Base-by-base conservation (phyloP, 2,888 invertebrate genomes). In the Dexiosoma caninum region DNA sequence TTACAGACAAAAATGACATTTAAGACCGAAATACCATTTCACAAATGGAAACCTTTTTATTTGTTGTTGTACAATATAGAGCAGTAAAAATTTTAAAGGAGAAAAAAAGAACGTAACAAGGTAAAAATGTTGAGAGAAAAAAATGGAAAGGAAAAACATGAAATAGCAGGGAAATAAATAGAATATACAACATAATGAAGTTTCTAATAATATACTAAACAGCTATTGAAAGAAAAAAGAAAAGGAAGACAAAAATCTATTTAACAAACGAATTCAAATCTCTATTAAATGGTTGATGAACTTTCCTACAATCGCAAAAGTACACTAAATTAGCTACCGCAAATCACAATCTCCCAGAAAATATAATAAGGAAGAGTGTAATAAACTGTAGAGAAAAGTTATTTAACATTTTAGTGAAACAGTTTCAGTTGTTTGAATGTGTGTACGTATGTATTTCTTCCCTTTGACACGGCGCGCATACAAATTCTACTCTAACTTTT, bases 1-100 rank as follows among this genome's bases (percentile, higher is more conserved):
- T 55, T 30, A 55, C 23, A 64, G 69, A 74, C 62, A 64, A 9
- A 66, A 72, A 55, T 40, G 19, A 55, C n/a, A 59, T 49, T 67
- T 59, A 23, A 59, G 6, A 51, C 14, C 53, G n/a, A 49, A 37
- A 46, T 3, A 0, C 14, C 53, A 37, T 14, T 16, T 6, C 1
- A n/a, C 21, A 9, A 37, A 23, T 0, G 44, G 21, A 46, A 6
- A 21, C 21, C 1, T 57, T 8, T 37, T n/a, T n/a, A 12, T n/a
- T 57, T 37, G 2, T 37, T 7, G n/a, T n/a, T n/a, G n/a, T n/a
- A 21, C 5, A n/a, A 62, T 14, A 59, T 30, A 60, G 30, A 44
- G 14, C 32, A 64, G 40, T 32, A 49, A 6, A 55, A n/a, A 40
- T 27, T 19, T 1, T 10, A 64, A 55, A 44, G 42, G 8, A 59